Conservation (phyloP, 2,888 invertebrate genomes). For the Diachrysia chrysitis region DNA sequence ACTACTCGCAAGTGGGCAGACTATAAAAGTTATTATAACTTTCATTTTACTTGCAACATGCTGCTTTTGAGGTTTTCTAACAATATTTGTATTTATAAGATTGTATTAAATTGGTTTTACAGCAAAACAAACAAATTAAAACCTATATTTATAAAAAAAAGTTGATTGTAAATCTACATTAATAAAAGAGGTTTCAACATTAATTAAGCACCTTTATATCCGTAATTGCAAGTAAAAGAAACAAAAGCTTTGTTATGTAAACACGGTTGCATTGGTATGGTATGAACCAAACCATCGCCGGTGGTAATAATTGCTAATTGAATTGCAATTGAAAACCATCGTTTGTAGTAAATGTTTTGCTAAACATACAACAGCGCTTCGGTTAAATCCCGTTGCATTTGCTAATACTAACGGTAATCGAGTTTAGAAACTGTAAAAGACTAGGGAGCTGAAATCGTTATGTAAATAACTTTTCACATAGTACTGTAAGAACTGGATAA, state of each 20-base stretch:
- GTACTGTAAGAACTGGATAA: background rate
- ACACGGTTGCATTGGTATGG: background rate
- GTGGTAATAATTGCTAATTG: conserved; percentile 35
- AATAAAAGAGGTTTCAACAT: background rate
- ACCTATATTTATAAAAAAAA: background rate
- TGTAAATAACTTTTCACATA: background rate
- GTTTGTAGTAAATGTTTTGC: conserved; percentile 44
- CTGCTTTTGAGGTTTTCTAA: background rate
- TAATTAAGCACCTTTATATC: background rate
- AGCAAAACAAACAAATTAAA: too few species aligned
- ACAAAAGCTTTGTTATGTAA: background rate
- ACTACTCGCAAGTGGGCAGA: conserved; percentile 1
- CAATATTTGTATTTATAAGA: background rate
- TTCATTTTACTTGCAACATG: conserved; percentile 16
- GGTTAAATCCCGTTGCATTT: conserved; percentile 30
- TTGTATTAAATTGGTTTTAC: background rate
- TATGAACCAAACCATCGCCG: conserved; percentile 24
- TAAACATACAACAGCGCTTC: conserved; percentile 26
- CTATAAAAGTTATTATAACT: conserved; percentile 10
- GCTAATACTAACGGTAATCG: conserved; percentile 27
- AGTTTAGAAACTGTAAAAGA: conserved; percentile 25
- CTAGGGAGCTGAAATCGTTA: background rate
- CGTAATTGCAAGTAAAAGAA: background rate
- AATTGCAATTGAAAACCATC: conserved; percentile 45
- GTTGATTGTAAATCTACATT: background rate